Percentiles rank a stretch among this genome's conserved stretches.
These are phyloP conservation scores for Slavum lentiscoides DNA, from an alignment of 2,888 invertebrate species.

Conservation along the genomic window DNA sequence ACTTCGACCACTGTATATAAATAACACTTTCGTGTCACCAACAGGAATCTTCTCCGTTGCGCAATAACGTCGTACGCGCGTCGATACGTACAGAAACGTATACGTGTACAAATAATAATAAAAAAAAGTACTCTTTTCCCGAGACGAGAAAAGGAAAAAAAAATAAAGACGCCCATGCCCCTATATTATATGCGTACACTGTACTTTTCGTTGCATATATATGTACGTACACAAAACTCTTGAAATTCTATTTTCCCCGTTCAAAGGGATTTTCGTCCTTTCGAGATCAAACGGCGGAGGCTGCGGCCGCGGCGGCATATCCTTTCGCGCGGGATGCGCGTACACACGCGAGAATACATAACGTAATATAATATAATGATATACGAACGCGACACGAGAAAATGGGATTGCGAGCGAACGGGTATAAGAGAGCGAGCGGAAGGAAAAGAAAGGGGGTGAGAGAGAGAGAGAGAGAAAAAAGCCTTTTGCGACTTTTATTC, in stretches of 20 bases:
- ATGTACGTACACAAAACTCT: neutral
- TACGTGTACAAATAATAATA: conserved; percentile 25
- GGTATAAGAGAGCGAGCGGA: neutral
- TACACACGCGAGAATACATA: too few relatives aligned
- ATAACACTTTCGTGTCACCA: conserved; percentile 6
- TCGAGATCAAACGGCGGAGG: conserved; percentile 32
- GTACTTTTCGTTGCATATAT: too few relatives aligned
- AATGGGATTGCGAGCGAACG: conserved; percentile 37
- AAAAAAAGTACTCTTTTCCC: neutral
- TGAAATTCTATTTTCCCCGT: conserved; percentile 49
- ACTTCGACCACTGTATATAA: too few relatives aligned
- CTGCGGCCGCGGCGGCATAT: conserved; percentile 19
- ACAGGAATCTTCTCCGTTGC: neutral
- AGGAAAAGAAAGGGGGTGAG: neutral
- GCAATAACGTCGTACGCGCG: neutral
- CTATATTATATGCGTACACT: neutral
- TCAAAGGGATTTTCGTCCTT: conserved; percentile 44
- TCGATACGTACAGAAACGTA: neutral
- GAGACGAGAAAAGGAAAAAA: neutral
- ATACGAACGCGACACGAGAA: conserved; percentile 49
- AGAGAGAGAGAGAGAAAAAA: conserved; percentile 7
- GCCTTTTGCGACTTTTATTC: conserved; percentile 22
- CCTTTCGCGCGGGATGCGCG: conserved; percentile 33
- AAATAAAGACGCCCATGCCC: neutral
- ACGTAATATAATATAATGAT: neutral